Percentiles rank a stretch among this genome's conserved stretches.
Conservation (phyloP, 2,797 vertebrate genomes). For the Mycteria americana region DNA sequence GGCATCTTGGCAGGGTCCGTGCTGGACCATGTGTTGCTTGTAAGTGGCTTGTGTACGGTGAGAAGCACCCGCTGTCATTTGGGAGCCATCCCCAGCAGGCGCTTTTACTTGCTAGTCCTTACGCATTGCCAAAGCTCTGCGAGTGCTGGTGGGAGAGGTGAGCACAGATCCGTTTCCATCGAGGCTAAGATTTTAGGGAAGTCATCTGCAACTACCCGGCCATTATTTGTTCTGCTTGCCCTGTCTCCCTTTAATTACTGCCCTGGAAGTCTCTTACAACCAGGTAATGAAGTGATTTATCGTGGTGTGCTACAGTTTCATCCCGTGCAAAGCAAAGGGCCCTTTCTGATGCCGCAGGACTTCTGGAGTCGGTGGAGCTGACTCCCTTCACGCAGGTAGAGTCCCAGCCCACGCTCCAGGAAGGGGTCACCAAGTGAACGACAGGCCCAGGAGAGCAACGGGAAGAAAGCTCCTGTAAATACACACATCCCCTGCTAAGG, state of each 20-base stretch:
- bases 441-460: background rate
- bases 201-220: background rate
- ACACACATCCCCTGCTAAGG: background rate
- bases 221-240: background rate
- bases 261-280: background rate
- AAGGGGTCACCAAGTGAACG: background rate
- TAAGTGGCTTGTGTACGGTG: background rate
- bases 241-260: background rate
- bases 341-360: background rate
- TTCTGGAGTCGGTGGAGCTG: background rate
- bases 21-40: background rate
- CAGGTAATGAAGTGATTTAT: background rate
- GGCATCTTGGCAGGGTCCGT: background rate
- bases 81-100: background rate
- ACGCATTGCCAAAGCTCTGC: background rate
- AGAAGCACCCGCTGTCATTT: background rate
- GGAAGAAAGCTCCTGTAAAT: background rate
- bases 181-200: background rate
- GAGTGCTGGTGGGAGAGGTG: background rate
- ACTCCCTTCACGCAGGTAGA: rapidly evolving
- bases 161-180: rapidly evolving
- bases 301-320: background rate
- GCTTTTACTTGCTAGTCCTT: background rate
- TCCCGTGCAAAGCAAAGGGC: background rate
- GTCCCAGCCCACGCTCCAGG: background rate